A percentile compares a stretch with the other conserved stretches of the same genome.
Conservation (phyloP, 2,797 vertebrate species). For the Protosalanx chinensis region DNA sequence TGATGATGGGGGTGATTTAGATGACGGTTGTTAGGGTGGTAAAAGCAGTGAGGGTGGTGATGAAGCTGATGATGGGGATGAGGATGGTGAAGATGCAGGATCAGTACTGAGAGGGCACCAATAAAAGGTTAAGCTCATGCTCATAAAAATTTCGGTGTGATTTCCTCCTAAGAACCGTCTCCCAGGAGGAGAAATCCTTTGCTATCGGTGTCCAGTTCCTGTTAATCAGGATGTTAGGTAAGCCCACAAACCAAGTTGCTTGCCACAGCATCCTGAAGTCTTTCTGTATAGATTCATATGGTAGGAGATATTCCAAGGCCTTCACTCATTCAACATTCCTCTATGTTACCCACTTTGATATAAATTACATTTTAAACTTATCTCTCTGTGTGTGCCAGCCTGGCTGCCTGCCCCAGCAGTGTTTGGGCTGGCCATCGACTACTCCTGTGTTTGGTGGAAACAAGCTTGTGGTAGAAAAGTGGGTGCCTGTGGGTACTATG, state of each 20-base stretch:
- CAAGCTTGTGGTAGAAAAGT: constrained; percentile 69
- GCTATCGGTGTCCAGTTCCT: constrained; percentile 94
- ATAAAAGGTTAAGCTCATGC: neutral
- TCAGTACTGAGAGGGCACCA: neutral
- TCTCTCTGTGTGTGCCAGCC: constrained; percentile 70
- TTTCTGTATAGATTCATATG: constrained; percentile 3
- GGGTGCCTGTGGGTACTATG: constrained; percentile 84
- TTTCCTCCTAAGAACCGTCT: constrained; percentile 76
- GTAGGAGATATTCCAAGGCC: neutral
- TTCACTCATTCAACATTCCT: neutral
- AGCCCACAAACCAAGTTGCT: constrained; percentile 52
- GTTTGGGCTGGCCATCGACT: constrained; percentile 76
- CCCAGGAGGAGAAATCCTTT: constrained; percentile 90
- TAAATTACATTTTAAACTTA: constrained; percentile 88
- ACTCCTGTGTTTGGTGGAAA: constrained; percentile 73
- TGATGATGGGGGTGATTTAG: neutral
- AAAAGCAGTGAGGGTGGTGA: too few species aligned
- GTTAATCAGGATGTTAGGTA: constrained; percentile 90
- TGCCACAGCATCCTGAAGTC: neutral
- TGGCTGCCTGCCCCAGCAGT: constrained; percentile 77
- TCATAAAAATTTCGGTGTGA: neutral
- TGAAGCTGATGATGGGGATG: too few species aligned
- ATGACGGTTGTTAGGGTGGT: neutral
- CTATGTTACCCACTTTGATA: constrained; percentile 87
- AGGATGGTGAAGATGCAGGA: neutral